These are phyloP conservation scores for Solenopsis invicta DNA, from an alignment of 1,140 invertebrate species.

Conservation along the genomic window DNA sequence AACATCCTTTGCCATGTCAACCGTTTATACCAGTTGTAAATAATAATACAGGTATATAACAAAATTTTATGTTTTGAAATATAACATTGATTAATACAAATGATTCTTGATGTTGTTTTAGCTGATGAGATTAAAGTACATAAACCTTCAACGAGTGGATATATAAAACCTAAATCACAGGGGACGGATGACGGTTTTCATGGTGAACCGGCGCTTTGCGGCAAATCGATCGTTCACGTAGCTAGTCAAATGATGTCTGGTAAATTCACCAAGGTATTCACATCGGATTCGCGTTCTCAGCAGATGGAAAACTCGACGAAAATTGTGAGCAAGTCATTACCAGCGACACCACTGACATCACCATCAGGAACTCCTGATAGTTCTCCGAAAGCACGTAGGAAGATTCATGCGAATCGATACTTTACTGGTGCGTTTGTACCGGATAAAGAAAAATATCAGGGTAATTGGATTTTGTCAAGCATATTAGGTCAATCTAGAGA, in stretches of 20 bases:
- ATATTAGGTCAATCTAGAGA: slow-evolving; percentile 85
- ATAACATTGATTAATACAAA: background rate
- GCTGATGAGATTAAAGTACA: slow-evolving; percentile 70
- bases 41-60: slow-evolving; percentile 78
- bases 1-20: slow-evolving; percentile 90
- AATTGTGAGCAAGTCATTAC: slow-evolving; percentile 90
- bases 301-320: slow-evolving; percentile 65
- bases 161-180: slow-evolving; percentile 87
- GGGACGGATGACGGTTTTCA: slow-evolving; percentile 91
- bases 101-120: slow-evolving; percentile 59
- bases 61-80: background rate
- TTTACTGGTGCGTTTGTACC: slow-evolving; percentile 86
- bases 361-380: slow-evolving; percentile 88
- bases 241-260: slow-evolving; percentile 91
- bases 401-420: slow-evolving; percentile 84
- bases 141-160: slow-evolving; percentile 68
- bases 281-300: slow-evolving; percentile 63
- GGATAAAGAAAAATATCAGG: slow-evolving; percentile 85
- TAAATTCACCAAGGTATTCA: slow-evolving; percentile 78
- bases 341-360: slow-evolving; percentile 89
- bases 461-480: slow-evolving; percentile 87
- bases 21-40: slow-evolving; percentile 86
- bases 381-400: slow-evolving; percentile 84
- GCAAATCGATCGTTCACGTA: slow-evolving; percentile 91
- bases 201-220: slow-evolving; percentile 90